Conservation (phyloP, 2,888 invertebrate genomes). For the Anthrax anthrax region DNA sequence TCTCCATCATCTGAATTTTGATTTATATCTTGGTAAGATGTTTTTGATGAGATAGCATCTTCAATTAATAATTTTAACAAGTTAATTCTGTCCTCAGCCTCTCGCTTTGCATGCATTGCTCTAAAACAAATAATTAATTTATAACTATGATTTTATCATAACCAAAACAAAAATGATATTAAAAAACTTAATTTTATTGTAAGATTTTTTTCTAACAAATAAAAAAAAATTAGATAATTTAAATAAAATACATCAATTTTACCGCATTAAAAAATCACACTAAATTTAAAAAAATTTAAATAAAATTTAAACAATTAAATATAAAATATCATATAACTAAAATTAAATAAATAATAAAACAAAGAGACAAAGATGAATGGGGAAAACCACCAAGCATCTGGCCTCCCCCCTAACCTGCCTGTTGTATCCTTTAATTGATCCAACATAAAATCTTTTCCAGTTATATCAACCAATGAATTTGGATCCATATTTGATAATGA, state of each 20-base stretch:
- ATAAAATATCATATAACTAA: too few relatives aligned
- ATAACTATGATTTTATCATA: not conserved
- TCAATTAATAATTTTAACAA: conserved; percentile 52
- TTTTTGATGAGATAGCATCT: too few relatives aligned
- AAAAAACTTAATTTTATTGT: conserved; percentile 1
- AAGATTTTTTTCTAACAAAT: conserved; percentile 9
- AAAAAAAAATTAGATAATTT: too few relatives aligned
- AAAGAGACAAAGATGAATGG: conserved; percentile 13
- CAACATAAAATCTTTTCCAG: conserved; percentile 52
- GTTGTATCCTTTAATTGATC: conserved; percentile 57
- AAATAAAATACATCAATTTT: not conserved
- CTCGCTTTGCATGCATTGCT: conserved; percentile 65
- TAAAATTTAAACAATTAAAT: not conserved
- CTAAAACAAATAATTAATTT: conserved; percentile 35
- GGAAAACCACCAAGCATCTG: conserved; percentile 6
- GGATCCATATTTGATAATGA: conserved; percentile 81
- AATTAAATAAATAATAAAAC: too few relatives aligned
- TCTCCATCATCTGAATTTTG: too few relatives aligned
- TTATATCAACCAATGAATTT: conserved; percentile 70
- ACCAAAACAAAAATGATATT: conserved; percentile 1
- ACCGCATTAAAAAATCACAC: not conserved
- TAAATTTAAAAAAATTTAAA: conserved; percentile 1
- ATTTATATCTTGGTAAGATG: too few relatives aligned
- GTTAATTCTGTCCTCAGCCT: conserved; percentile 77
- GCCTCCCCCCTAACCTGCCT: conserved; percentile 43